phyloP scores from a whole-genome alignment of 2,888 invertebrate species.

The Scaptomyza caliginosa region DNA sequence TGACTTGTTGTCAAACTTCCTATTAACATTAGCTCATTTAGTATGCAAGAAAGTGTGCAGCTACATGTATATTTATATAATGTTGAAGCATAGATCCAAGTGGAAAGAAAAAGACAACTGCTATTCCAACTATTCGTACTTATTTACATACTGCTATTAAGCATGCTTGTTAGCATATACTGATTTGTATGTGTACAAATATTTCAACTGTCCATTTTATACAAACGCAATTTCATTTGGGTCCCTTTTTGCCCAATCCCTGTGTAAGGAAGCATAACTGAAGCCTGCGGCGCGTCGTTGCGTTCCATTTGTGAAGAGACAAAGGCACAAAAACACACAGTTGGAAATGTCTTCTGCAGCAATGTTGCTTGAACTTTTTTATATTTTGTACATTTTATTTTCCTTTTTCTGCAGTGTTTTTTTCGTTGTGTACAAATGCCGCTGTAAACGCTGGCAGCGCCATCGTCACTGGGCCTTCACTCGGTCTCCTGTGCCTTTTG shows the following conservation, averaged over 20 bases:
- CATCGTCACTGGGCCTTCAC: conserved; percentile 22
- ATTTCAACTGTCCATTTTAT: conserved; percentile 38
- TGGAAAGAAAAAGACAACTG: neutral
- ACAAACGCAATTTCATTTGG: conserved; percentile 31
- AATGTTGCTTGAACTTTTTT: conserved; percentile 46
- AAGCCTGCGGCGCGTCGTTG: conserved; percentile 53
- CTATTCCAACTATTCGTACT: neutral
- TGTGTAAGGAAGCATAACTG: conserved; percentile 6
- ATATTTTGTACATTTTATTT: conserved; percentile 31
- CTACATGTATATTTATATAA: neutral
- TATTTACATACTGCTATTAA: conserved; percentile 10
- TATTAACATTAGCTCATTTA: neutral
- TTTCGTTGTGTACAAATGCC: conserved; percentile 39
- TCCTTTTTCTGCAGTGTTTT: neutral
- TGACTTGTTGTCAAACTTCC: neutral
- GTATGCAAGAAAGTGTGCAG: neutral
- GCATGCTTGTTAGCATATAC: conserved; percentile 12
- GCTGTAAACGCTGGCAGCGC: conserved; percentile 33
- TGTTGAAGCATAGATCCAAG: neutral
- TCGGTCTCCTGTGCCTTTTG: conserved; percentile 3
- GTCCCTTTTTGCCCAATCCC: neutral
- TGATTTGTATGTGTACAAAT: conserved; percentile 7
- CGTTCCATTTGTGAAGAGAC: conserved; percentile 55
- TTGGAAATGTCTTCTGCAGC: conserved; percentile 72
- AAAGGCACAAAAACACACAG: no score